phyloP scores from a whole-genome alignment of 2,113 vertebrate species.

The Isurus oxyrinchus region DNA sequence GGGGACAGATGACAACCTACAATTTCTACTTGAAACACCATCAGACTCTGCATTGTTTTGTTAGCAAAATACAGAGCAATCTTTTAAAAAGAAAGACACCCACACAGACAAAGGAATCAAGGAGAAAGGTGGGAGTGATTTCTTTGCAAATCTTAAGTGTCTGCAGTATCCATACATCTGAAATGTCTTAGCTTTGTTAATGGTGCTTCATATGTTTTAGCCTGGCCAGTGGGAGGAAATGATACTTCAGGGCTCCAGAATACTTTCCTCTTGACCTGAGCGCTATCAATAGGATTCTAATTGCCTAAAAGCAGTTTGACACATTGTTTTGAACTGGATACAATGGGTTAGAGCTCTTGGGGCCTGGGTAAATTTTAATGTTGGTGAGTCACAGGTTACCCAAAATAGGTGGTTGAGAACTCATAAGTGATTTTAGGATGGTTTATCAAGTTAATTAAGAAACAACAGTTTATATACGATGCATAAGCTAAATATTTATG shows the following conservation, averaged over 20 bases:
- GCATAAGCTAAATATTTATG: too few species aligned
- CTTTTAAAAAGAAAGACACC: neutral
- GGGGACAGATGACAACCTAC: slow-evolving; percentile 4
- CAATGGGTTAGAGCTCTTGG: neutral
- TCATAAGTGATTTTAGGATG: too few species aligned
- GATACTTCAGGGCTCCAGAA: neutral
- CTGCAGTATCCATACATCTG: slow-evolving; percentile 7
- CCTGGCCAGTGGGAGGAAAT: neutral
- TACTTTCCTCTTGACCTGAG: neutral
- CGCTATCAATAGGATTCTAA: neutral
- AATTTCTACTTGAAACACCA: slow-evolving; percentile 19
- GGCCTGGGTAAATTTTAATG: too few species aligned
- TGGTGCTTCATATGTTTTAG: neutral
- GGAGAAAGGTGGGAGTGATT: slow-evolving; percentile 25
- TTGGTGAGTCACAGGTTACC: too few species aligned
- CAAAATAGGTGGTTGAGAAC: too few species aligned
- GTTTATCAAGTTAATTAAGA: too few species aligned
- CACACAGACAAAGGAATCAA: slow-evolving; percentile 28
- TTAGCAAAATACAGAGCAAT: slow-evolving; percentile 13
- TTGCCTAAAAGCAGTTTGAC: neutral
- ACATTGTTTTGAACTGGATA: neutral
- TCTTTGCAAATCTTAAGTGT: neutral
- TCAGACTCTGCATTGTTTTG: slow-evolving; percentile 7
- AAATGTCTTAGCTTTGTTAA: neutral
- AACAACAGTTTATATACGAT: too few species aligned